These are phyloP conservation scores for Cheilosia vulpina DNA, from an alignment of 2,888 invertebrate species.

Conservation along the genomic window DNA sequence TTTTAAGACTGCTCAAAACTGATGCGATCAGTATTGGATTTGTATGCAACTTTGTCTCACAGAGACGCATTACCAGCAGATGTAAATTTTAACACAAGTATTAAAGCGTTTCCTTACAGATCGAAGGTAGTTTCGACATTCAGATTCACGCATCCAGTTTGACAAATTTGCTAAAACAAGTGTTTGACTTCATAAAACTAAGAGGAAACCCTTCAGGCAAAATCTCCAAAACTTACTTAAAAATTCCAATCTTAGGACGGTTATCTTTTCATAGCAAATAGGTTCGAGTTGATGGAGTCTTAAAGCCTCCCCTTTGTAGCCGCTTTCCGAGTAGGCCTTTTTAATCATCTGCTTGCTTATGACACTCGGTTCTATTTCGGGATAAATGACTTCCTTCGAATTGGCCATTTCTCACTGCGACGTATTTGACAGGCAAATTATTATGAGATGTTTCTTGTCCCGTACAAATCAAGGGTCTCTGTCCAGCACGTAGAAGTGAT, in stretches of 20 bases:
- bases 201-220: background rate
- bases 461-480: background rate
- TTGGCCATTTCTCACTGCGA: slow-evolving; percentile 64
- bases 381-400: slow-evolving; percentile 33
- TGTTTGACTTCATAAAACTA: too few relatives aligned
- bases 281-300: slow-evolving; percentile 90
- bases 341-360: slow-evolving; percentile 92
- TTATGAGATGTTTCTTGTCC: too few relatives aligned
- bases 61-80: too few relatives aligned
- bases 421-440: background rate
- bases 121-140: too few relatives aligned
- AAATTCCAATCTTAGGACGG: slow-evolving; percentile 90
- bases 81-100: too few relatives aligned
- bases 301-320: slow-evolving; percentile 91
- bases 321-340: slow-evolving; percentile 89
- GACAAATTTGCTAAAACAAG: too few relatives aligned
- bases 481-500: too few relatives aligned
- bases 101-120: too few relatives aligned
- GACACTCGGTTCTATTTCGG: slow-evolving; percentile 88
- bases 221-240: slow-evolving; percentile 85
- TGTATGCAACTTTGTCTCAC: too few relatives aligned
- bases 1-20: background rate
- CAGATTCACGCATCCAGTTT: too few relatives aligned
- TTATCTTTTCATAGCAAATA: slow-evolving; percentile 89
- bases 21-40: background rate